Base-by-base conservation (phyloP, 2,797 vertebrate genomes). In the Alexandromys oeconomus region DNA sequence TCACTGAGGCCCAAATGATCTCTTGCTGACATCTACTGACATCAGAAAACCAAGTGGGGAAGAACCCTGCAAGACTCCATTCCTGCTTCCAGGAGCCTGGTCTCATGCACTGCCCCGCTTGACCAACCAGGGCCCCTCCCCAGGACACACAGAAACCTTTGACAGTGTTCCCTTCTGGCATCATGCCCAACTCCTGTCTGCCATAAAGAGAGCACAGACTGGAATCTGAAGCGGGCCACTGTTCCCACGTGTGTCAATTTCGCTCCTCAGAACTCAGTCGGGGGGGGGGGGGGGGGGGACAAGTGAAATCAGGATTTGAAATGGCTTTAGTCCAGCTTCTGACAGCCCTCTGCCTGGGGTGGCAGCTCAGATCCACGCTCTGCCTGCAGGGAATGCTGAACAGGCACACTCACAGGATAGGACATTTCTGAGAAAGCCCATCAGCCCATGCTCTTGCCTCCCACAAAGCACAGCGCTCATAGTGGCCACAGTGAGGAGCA, bases 251-350 rank as follows among this genome's bases (percentile, higher is more conserved):
- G 19, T 40, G 25, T 92, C 54, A 69, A 12, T 81, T 87, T 77
- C 34, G 69, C n/a, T n/a, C 8, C 15, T 65, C 69, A 71, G 76
- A 90, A 80, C 54, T 82, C 65, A 85, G 90, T 10, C 69, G 23
- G 63, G 59, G 67, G 71, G 25, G 14, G 37, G 34, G 37, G 34
- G 0, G 0, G 71, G 25, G 14, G 40, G 34, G 0, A 0, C 7
- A 0, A 61, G 11, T 10, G n/a, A 63, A 31, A n/a, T 46, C 25
- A 43, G 67, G 87, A 76, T 78, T 91, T 90, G n/a, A n/a, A 73
- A 63, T 37, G 57, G 6, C 48, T 2, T n/a, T 1, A 23, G 84
- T n/a, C 19, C 78, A 74, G 46, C 43, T 88, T 34, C 19, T 65
- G n/a, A 88, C 29, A 46, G 86, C 19, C 48, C 67, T 92, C 67